Base-by-base conservation (phyloP, 2,888 invertebrate species). In the Rhopalosiphum nymphaeae region DNA sequence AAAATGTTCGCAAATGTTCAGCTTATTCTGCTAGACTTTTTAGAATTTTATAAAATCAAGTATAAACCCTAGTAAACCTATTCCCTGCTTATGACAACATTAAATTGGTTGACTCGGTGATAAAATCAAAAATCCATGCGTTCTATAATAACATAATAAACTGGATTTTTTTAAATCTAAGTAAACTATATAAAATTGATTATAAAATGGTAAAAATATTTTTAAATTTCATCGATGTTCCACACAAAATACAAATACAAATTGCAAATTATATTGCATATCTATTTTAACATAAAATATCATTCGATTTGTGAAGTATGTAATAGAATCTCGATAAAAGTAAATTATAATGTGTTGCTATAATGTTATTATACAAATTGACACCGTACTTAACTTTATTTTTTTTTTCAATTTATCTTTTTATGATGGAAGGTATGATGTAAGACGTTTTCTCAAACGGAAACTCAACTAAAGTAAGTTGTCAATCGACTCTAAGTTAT, bases 401-500 rank as follows among this genome's bases (percentile, higher is more conserved):
- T 36, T 78, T 57, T 44, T 57, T 57, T 61, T 42, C 89, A 61
- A 61, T 89, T 61, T 61, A 46, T 61, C 89, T 26, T 61, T 49
- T 53, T 49, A 78, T 16, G 1, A 36, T 49, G 26, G 29, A 13
- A 53, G 16, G 49, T 91, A 42, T 36, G 36, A 53, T n/a, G 46
- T 53, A 91, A 84, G 36, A 78, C n/a, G 36, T 90, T 90, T 90
- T 49, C 46, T 67, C 46, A 29, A 44, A 89, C 53, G 16, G n/a
- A 90, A 67, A 90, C 57, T 61, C 89, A 29, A 67, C 90, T 25
- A 67, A 49, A 78, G 36, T 49, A 49, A 78, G 49, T 49, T 91
- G 67, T 78, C 91, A 78, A 91, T 91, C 36, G 78, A 53, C 26
- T 78, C 78, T 42, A 44, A 78, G 44, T 91, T 49, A 78, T 78